Evolutionary conservation across 2,113 vertebrate species (phyloP).

Genomic region (Oreochromis spilurus): DNA sequence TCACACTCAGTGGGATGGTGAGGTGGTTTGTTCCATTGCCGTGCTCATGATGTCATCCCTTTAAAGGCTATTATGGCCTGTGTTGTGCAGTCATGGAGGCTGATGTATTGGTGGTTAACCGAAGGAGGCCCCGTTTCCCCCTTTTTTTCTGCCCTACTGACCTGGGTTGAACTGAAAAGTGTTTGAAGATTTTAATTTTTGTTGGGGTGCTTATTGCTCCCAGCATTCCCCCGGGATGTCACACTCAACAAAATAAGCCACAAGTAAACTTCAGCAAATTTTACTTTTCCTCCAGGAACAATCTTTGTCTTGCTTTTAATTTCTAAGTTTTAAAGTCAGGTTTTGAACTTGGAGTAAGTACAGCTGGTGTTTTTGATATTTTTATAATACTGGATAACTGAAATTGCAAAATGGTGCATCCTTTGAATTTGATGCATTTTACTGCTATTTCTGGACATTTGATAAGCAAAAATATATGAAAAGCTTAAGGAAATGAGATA

Average conservation of each 20-base stretch:
- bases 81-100: neutral
- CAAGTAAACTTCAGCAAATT: neutral
- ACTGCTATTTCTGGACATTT: neutral
- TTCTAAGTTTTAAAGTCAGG: neutral
- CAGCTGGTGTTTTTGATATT: neutral
- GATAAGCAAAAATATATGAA: neutral
- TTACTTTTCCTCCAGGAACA: neutral
- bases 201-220: neutral
- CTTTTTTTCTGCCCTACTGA: constrained; percentile 22
- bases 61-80: constrained; percentile 34
- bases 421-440: neutral
- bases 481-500: neutral
- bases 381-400: neutral
- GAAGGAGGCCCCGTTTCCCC: neutral
- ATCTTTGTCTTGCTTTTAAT: neutral
- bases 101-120: constrained; percentile 53
- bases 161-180: neutral
- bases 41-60: constrained; percentile 57
- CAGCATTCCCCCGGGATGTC: neutral
- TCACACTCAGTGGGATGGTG: constrained; percentile 4
- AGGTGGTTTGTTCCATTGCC: constrained; percentile 66
- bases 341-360: neutral
- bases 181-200: constrained; percentile 5
- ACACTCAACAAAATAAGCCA: neutral
- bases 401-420: neutral